These are phyloP conservation scores for Apodemia mormo DNA, from an alignment of 2,888 invertebrate species.

Conservation along the genomic window DNA sequence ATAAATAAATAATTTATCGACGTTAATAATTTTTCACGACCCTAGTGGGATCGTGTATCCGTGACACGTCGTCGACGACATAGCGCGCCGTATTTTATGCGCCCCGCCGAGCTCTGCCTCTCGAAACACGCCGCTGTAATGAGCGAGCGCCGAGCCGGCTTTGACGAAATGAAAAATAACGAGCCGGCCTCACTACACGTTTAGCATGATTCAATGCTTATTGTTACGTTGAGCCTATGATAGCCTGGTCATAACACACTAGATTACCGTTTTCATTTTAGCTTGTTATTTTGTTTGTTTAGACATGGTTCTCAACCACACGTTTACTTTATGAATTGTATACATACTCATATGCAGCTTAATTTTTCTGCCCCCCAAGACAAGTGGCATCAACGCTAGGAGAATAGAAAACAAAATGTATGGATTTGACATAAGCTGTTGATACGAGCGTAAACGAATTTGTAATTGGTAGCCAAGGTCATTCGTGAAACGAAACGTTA, in stretches of 20 bases:
- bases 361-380: too few species aligned
- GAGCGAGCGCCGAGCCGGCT: constrained; percentile 43
- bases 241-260: constrained; percentile 18
- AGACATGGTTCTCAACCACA: not conserved
- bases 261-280: constrained; percentile 19
- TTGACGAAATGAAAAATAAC: constrained; percentile 42
- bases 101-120: constrained; percentile 57
- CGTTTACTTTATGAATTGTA: not conserved
- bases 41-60: constrained; percentile 59
- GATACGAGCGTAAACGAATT: too few species aligned
- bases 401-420: too few species aligned
- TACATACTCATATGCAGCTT: not conserved
- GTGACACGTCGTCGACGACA: constrained; percentile 66
- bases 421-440: too few species aligned
- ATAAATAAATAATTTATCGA: constrained; percentile 30
- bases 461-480: too few species aligned
- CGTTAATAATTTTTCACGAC: constrained; percentile 35
- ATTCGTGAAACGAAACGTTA: too few species aligned
- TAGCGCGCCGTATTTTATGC: constrained; percentile 64
- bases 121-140: constrained; percentile 42
- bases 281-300: constrained; percentile 5
- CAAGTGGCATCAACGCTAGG: too few species aligned
- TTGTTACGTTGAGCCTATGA: constrained; percentile 21
- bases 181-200: constrained; percentile 32
- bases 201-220: constrained; percentile 25